phyloP scores from a whole-genome alignment of 2,797 vertebrate species.

The Champsocephalus gunnari region DNA sequence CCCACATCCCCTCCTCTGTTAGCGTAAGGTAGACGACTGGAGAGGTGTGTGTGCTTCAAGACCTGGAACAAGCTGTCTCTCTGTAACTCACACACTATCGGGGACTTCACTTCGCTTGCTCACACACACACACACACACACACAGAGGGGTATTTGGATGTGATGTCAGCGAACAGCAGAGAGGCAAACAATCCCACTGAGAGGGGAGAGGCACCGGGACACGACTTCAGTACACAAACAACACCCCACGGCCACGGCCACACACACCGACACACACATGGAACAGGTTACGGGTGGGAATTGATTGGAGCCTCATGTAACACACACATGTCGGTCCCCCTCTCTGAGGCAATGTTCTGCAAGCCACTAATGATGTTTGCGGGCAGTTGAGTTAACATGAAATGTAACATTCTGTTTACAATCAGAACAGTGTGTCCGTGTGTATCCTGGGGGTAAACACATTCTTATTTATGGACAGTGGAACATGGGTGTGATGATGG shows the following conservation, averaged over 20 bases:
- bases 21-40: constrained; percentile 4
- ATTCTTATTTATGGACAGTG: too few relatives aligned
- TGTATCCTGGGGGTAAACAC: too few relatives aligned
- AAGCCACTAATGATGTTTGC: constrained; percentile 9
- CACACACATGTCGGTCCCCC: constrained; percentile 8
- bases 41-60: not conserved
- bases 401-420: not conserved
- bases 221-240: constrained; percentile 63
- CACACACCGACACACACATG: constrained; percentile 49
- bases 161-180: constrained; percentile 68
- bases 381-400: constrained; percentile 7
- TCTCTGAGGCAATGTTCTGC: not conserved
- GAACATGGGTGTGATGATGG: too few relatives aligned
- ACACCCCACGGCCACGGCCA: constrained; percentile 60
- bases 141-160: constrained; percentile 59
- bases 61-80: not conserved
- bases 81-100: constrained; percentile 15
- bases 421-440: not conserved
- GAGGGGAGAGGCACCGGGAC: constrained; percentile 45
- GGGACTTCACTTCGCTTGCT: not conserved
- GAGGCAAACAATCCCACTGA: constrained; percentile 53
- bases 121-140: not conserved
- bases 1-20: constrained; percentile 42
- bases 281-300: constrained; percentile 47
- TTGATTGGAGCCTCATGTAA: constrained; percentile 29